Conservation (phyloP, 2,113 vertebrate species). For the Corythornis madagascariensis region DNA sequence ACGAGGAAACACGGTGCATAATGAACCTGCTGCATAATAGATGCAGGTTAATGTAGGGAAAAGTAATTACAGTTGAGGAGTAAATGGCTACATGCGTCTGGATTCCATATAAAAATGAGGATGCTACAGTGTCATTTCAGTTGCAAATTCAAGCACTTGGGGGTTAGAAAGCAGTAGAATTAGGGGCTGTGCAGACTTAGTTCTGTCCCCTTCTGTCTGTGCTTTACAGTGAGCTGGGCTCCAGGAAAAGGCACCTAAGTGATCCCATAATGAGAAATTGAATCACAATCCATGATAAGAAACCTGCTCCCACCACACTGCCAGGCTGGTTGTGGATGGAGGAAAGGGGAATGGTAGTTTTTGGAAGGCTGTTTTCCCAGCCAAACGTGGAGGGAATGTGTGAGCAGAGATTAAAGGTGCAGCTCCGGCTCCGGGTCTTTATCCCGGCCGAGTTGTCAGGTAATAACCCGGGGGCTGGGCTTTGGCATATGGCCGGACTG, state of each 20-base stretch:
- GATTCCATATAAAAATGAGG: background rate
- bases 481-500: background rate
- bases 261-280: background rate
- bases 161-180: background rate
- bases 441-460: background rate
- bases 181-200: background rate
- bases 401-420: background rate
- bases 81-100: background rate
- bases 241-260: background rate
- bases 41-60: background rate
- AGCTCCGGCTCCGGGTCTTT: background rate
- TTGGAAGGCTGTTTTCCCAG: background rate
- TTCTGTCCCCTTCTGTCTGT: background rate
- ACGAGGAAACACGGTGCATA: background rate
- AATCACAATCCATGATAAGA: background rate
- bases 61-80: background rate
- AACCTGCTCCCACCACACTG: background rate
- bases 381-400: background rate
- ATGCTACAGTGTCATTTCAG: background rate
- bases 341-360: background rate
- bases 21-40: background rate
- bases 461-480: background rate
- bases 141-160: background rate
- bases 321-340: background rate
- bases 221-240: background rate